Evolutionary conservation across 2,888 invertebrate genomes (phyloP).

Genomic region (Serrognathus titanus): DNA sequence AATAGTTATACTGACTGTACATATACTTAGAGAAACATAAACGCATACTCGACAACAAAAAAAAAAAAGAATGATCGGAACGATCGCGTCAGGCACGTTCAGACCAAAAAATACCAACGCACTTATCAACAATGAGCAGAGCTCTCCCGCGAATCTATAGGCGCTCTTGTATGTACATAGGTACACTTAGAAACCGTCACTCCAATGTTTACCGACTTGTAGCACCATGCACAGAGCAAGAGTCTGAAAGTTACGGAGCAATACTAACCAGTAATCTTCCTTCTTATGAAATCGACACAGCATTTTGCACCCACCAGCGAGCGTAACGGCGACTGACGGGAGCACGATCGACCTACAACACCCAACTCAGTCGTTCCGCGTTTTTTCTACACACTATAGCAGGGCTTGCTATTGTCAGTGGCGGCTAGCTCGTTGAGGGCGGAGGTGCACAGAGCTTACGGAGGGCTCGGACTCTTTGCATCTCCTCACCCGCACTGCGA

Average conservation of each 20-base stretch:
- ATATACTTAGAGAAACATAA: slow-evolving; percentile 39
- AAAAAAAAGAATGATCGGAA: slow-evolving; percentile 20
- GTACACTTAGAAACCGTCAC: slow-evolving; percentile 36
- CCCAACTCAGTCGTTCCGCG: slow-evolving; percentile 19
- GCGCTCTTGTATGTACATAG: slow-evolving; percentile 35
- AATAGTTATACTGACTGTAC: slow-evolving; percentile 38
- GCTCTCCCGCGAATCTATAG: slow-evolving; percentile 13
- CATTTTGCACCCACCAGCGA: slow-evolving; percentile 27
- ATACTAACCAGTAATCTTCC: slow-evolving; percentile 38
- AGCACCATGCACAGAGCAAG: slow-evolving; percentile 46
- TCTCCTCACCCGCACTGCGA: slow-evolving; percentile 42
- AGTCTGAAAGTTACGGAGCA: slow-evolving; percentile 44
- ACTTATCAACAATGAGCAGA: slow-evolving; percentile 10
- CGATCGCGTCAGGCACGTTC: slow-evolving; percentile 25
- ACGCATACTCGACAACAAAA: slow-evolving; percentile 30
- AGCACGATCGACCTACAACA: slow-evolving; percentile 22
- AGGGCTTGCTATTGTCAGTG: slow-evolving; percentile 44
- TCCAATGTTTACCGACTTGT: slow-evolving; percentile 42
- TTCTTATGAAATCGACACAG: slow-evolving; percentile 39
- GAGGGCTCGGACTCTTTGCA: slow-evolving; percentile 35
- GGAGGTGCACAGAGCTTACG: slow-evolving; percentile 32
- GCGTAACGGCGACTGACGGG: slow-evolving; percentile 33
- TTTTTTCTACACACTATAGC: slow-evolving; percentile 28
- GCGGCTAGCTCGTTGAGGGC: slow-evolving; percentile 45
- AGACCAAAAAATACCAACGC: slow-evolving; percentile 17